Evolutionary conservation across 2,888 invertebrate species (phyloP), one percentile per base, ranked within the genome.

Genomic region (Nasonia oneida): DNA sequence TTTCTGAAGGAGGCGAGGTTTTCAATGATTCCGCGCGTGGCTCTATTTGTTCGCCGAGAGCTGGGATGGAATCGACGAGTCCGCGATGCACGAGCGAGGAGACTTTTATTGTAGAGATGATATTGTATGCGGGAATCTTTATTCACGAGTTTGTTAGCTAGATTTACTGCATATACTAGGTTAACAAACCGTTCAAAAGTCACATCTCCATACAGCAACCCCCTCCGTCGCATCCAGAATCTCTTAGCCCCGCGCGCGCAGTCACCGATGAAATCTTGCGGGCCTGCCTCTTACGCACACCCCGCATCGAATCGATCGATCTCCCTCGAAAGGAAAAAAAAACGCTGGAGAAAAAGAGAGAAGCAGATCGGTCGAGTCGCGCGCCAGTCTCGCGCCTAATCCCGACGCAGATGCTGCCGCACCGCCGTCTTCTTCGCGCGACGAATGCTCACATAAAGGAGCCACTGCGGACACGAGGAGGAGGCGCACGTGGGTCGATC

Each of bases 401-500:
- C 73, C 76, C 33, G 61, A 73, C 71, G 64, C 78, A 82, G 75
- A 82, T 75, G 82, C 82, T 29, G 53, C 18, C 23, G 18, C 76
- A 5, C 37, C 83, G 23, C 57, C 83, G 42, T 83, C 78, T 53
- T 67, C 76, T 29, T 37, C 76, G 77, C 81, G 75, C 67, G 75
- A 81, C 84, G 84, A 80, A 84, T 84, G 64, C 74, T n/a, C 73
- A 71, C 29, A 82, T 75, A 75, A 75, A 82, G 23, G 75, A 39
- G 74, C 23, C 12, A 39, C 15, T 15, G 64, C 18, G 61, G 33
- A 5, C 61, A 57, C 42, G 8, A 39, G 33, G 84, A 88, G 87
- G 86, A 87, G 87, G 88, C 88, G 87, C 92, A 91, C 91, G 92
- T 92, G 91, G 91, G 89, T 89, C 90, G 91, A 93, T 93, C 92